Percentiles rank a stretch among this genome's conserved stretches.
Conservation (phyloP, 2,888 invertebrate genomes). For the Melanostoma mellinum region DNA sequence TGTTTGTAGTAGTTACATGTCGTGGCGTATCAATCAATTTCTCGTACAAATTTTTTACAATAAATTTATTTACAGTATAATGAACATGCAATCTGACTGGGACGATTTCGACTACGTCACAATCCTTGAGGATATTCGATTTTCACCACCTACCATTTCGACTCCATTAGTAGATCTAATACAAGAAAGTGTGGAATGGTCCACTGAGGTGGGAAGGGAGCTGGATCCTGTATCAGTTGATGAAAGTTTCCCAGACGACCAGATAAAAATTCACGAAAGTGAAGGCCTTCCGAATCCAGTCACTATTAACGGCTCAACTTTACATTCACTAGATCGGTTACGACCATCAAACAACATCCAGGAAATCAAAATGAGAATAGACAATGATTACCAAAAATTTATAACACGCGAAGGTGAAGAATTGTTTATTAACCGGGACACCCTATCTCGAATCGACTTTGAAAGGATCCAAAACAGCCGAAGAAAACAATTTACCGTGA, state of each 20-base stretch:
- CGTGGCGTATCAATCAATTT: background rate
- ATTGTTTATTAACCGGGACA: background rate
- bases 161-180: background rate
- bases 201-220: background rate
- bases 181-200: background rate
- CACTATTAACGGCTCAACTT: background rate
- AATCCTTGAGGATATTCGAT: background rate
- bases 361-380: slow-evolving; percentile 2
- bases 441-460: slow-evolving; percentile 1
- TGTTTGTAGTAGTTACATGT: background rate
- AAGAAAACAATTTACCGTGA: background rate
- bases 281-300: background rate
- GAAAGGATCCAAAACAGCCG: background rate
- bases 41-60: background rate
- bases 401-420: too few species aligned
- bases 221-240: background rate
- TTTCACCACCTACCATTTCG: background rate
- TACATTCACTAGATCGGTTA: background rate
- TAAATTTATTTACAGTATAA: background rate
- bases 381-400: background rate
- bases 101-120: background rate
- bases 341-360: background rate
- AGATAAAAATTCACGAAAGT: background rate
- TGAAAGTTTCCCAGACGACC: too few species aligned
- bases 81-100: background rate